Base-by-base conservation (phyloP, 2,888 invertebrate species). In the Baronia brevicornis region DNA sequence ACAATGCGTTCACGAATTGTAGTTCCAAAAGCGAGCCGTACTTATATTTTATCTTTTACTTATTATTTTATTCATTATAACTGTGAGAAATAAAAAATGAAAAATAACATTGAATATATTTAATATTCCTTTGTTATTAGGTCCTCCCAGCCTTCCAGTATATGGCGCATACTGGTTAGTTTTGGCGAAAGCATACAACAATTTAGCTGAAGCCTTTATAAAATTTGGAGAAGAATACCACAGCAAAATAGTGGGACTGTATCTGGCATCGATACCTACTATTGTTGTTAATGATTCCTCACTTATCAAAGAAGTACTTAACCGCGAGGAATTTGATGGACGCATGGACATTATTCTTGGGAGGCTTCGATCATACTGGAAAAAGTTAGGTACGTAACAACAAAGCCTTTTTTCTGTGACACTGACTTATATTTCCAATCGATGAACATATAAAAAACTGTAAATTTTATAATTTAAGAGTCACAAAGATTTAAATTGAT, bases 111-210 rank as follows among this genome's bases (percentile, higher is more conserved):
- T 3, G n/a, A 19, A 19, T 7, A 19, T 3, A 19, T 34, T 26
- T 46, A 19, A 19, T 4, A 7, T 3, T 7, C 6, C 6, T 5
- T 7, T 7, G 3, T 10, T 22, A 44, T 6, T 57, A 90, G 90
- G 89, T 21, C 88, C 89, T 2, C 87, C 88, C 0, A 84, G 85
- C 10, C 57, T 90, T 21, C 90, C 90, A 1, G 28, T 90, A 8
- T 88, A 87, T 47, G 89, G 90, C 2, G 86, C 86, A 13, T 90
- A 89, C 41, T 86, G 87, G 64, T 74, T 87, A 20, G 51, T 90
- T 21, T 54, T 89, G 19, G 57, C 86, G 32, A 64, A 85, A 17
- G 71, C 86, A 41, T 84, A 80, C 39, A 72, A 70, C 27, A 86
- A 84, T 47, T 60, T 89, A 1, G 79, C 88, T 6, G 62, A 70